Evolutionary conservation across 1,140 invertebrate species (phyloP).

Genomic region (Sarcophaga peregrina): DNA sequence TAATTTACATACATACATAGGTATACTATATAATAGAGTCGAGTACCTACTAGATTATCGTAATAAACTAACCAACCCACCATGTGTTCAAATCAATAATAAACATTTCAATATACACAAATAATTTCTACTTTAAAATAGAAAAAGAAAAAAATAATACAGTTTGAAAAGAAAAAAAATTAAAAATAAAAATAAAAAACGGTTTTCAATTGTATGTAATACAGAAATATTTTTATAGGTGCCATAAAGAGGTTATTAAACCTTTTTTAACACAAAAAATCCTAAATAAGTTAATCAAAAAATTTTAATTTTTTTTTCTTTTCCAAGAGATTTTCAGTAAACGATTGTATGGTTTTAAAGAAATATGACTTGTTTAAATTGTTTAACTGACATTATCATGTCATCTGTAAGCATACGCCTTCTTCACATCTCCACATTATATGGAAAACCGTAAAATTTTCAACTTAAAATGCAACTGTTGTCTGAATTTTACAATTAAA

Average conservation of each 20-base stretch:
- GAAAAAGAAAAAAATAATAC: neutral
- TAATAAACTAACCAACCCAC: neutral
- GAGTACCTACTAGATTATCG: constrained; percentile 10
- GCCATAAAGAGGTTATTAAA: constrained; percentile 35
- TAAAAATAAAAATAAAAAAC: neutral
- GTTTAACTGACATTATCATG: neutral
- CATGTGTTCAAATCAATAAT: constrained; percentile 32
- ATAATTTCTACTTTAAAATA: neutral
- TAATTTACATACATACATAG: no score
- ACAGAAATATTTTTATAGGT: constrained; percentile 19
- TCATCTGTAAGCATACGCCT: neutral
- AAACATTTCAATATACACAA: constrained; percentile 14
- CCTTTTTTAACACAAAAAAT: constrained; percentile 18
- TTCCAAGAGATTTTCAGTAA: neutral
- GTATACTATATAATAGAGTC: neutral
- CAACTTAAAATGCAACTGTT: no score
- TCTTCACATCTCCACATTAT: no score
- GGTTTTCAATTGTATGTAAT: constrained; percentile 20
- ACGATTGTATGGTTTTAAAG: neutral
- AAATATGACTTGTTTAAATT: neutral
- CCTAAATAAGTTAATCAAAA: neutral
- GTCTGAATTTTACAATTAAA: no score
- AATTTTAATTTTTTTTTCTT: no score
- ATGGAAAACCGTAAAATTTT: neutral
- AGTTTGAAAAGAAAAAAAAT: no score